phyloP scores from a whole-genome alignment of 2,797 vertebrate species.

The Mycteria americana region DNA sequence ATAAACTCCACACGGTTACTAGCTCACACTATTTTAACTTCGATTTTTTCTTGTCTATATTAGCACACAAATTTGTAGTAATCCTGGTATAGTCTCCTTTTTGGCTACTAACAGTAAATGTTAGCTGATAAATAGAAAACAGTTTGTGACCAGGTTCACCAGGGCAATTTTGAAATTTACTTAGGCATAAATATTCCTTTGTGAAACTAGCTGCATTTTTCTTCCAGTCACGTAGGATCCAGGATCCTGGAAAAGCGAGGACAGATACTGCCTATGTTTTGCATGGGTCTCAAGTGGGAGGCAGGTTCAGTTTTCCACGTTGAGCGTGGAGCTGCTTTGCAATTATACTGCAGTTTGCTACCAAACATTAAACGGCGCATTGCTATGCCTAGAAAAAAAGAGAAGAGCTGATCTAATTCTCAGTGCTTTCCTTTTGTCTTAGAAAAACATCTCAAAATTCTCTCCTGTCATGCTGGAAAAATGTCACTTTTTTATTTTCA shows the following conservation, averaged over 20 bases:
- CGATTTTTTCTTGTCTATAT: background rate
- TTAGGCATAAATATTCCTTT: background rate
- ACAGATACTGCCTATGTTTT: background rate
- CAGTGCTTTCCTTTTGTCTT: background rate
- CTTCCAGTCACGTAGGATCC: rapidly evolving
- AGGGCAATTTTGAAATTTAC: background rate
- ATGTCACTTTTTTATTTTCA: background rate
- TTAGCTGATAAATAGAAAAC: background rate
- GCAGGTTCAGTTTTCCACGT: background rate
- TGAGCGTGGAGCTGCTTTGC: background rate
- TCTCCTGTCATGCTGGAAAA: background rate
- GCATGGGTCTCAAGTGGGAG: background rate
- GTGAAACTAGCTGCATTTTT: background rate
- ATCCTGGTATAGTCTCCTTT: background rate
- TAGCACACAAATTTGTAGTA: background rate
- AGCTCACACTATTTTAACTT: background rate
- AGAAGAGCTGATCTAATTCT: background rate
- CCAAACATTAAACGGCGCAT: background rate
- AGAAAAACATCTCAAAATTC: background rate
- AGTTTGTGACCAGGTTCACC: background rate
- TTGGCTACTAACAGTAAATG: background rate
- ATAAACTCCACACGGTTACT: background rate
- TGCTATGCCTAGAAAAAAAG: background rate
- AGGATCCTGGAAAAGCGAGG: background rate
- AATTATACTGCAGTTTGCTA: background rate